Conservation (phyloP, 2,113 vertebrate genomes). For the Sylvilagus bachmani region DNA sequence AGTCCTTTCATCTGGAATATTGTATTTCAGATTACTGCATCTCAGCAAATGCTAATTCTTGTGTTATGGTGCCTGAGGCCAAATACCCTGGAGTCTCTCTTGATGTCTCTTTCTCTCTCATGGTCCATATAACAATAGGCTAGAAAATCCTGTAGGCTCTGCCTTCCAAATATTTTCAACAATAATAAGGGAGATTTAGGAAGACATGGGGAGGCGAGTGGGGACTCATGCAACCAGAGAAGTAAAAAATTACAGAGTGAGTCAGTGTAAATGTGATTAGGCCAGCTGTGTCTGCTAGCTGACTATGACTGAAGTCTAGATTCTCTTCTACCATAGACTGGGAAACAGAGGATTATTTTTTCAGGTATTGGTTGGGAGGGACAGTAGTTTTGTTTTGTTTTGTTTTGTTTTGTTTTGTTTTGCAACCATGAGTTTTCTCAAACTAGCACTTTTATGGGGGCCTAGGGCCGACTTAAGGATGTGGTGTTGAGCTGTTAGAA, state of each 20-base stretch:
- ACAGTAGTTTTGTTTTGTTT: not conserved
- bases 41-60: not conserved
- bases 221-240: not conserved
- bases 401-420: not conserved
- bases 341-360: not conserved
- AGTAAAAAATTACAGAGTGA: not conserved
- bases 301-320: not conserved
- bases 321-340: not conserved
- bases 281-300: not conserved
- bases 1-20: constrained; percentile 37
- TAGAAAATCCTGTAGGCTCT: not conserved
- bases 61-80: not conserved
- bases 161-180: not conserved
- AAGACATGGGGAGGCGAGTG: not conserved
- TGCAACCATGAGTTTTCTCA: not conserved
- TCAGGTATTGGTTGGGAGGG: not conserved
- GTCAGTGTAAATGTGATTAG: not conserved
- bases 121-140: not conserved
- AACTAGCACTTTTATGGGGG: not conserved
- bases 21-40: constrained; percentile 16
- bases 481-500: not conserved
- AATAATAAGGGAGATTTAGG: not conserved
- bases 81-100: constrained; percentile 11
- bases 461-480: not conserved
- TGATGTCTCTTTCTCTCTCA: not conserved